Evolutionary conservation across 2,113 vertebrate genomes (phyloP).

Genomic region (Sturnira hondurensis): DNA sequence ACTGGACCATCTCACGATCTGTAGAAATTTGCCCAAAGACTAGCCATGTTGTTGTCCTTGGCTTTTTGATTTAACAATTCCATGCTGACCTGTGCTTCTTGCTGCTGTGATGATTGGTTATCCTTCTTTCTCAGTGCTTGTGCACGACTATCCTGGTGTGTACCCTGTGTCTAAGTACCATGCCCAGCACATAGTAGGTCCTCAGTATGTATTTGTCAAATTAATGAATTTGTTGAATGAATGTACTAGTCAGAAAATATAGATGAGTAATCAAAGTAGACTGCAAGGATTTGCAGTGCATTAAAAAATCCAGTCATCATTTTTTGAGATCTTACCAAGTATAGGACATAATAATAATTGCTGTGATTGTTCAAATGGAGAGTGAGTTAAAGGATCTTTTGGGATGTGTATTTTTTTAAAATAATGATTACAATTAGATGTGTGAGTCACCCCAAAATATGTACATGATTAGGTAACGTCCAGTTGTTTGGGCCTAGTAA

Average conservation of each 20-base stretch:
- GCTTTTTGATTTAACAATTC: background rate
- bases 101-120: background rate
- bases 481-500: background rate
- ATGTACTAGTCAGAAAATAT: background rate
- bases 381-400: background rate
- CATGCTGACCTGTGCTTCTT: background rate
- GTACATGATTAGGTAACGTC: background rate
- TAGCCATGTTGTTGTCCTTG: background rate
- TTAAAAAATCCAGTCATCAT: background rate
- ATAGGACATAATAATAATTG: background rate
- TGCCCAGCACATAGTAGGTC: background rate
- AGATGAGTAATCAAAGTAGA: background rate
- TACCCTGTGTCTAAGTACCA: background rate
- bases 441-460: background rate
- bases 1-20: background rate
- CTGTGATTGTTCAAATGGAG: background rate
- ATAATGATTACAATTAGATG: background rate
- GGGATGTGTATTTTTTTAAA: background rate
- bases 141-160: background rate
- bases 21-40: background rate
- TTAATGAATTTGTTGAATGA: background rate
- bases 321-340: background rate
- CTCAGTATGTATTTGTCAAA: background rate
- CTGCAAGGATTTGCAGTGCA: background rate
- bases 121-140: background rate